Evolutionary conservation across 2,888 invertebrate species (phyloP).

Genomic region (Melanostoma mellinum): DNA sequence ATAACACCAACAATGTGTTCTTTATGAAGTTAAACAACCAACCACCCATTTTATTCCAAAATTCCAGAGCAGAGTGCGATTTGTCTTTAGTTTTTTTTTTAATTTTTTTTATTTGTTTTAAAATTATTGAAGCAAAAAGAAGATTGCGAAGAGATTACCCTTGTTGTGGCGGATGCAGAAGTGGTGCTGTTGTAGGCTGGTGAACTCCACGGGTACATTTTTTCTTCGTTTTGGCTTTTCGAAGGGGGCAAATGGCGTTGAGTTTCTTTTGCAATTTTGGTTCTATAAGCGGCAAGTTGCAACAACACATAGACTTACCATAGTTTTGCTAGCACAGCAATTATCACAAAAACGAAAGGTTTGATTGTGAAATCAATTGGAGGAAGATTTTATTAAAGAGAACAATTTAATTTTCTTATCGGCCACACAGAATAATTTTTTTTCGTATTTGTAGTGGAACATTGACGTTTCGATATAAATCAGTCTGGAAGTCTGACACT

Average conservation of each 20-base stretch:
- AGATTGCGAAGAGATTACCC: constrained; percentile 59
- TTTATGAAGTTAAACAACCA: constrained; percentile 17
- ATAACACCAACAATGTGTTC: not conserved
- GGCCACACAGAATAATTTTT: constrained; percentile 54
- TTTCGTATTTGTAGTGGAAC: constrained; percentile 52
- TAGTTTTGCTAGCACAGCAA: constrained; percentile 59
- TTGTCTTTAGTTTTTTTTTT: constrained; percentile 16
- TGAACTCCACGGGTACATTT: constrained; percentile 81
- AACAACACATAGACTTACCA: constrained; percentile 61
- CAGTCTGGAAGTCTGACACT: constrained; percentile 56
- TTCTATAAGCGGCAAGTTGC: constrained; percentile 58
- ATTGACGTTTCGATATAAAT: constrained; percentile 58
- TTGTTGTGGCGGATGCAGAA: constrained; percentile 62
- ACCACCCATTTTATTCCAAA: constrained; percentile 43
- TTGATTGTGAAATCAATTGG: constrained; percentile 18
- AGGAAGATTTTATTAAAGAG: constrained; percentile 18
- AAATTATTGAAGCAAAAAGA: constrained; percentile 25
- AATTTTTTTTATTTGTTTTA: constrained; percentile 25
- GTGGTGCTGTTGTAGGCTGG: constrained; percentile 77
- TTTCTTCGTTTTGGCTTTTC: constrained; percentile 29
- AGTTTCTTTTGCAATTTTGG: constrained; percentile 38
- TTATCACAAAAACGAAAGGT: constrained; percentile 45
- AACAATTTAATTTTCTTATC: constrained; percentile 60
- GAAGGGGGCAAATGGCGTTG: constrained; percentile 48
- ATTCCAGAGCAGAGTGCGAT: constrained; percentile 33